Evolutionary conservation across 1,140 invertebrate genomes (phyloP).

Genomic region (Macrocentrus cingulum): DNA sequence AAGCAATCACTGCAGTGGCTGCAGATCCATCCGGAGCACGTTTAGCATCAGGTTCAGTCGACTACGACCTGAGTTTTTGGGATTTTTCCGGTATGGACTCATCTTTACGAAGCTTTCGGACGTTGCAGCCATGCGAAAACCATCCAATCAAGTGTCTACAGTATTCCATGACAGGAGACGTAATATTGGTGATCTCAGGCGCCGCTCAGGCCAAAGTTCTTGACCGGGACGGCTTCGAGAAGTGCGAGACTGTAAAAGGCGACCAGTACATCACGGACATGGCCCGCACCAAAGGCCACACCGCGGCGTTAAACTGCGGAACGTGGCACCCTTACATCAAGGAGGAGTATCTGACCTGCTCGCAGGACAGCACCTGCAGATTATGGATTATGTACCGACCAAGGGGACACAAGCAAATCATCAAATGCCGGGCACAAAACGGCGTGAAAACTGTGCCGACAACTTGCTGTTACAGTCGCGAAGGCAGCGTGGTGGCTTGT

Average conservation of each 20-base stretch:
- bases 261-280: constrained; percentile 97
- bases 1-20: constrained; percentile 83
- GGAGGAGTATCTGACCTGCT: constrained; percentile 93
- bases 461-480: constrained; percentile 79
- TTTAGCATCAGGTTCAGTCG: constrained; percentile 88
- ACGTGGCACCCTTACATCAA: constrained; percentile 91
- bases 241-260: constrained; percentile 93
- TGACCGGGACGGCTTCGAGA: constrained; percentile 94
- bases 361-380: constrained; percentile 88
- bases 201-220: constrained; percentile 90
- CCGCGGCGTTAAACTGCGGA: constrained; percentile 86
- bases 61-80: constrained; percentile 96
- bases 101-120: constrained; percentile 86
- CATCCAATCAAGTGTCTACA: constrained; percentile 90
- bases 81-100: constrained; percentile 98
- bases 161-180: constrained; percentile 92
- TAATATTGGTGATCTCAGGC: constrained; percentile 91
- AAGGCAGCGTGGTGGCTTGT: constrained; percentile 86
- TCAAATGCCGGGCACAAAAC: constrained; percentile 86
- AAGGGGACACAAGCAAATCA: constrained; percentile 78
- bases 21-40: constrained; percentile 91
- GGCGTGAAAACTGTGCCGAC: constrained; percentile 90
- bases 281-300: constrained; percentile 93
- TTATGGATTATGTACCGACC: constrained; percentile 84
- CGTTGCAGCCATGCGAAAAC: constrained; percentile 90